These are phyloP conservation scores for Crematogaster levior DNA, from an alignment of 2,888 invertebrate species.

Conservation along the genomic window DNA sequence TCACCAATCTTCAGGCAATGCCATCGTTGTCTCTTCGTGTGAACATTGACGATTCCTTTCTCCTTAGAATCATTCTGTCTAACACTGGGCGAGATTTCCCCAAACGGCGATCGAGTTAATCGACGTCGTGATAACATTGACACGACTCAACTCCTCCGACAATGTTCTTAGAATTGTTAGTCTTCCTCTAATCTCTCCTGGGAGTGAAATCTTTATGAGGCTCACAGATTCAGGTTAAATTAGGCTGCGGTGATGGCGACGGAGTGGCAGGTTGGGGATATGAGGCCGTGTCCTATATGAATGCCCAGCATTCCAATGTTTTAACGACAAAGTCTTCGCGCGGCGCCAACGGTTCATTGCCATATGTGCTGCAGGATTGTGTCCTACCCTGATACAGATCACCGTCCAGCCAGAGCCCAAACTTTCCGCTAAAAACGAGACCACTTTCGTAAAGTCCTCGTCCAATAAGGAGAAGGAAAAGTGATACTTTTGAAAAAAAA, in stretches of 20 bases:
- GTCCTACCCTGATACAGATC: conserved; percentile 98
- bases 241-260: conserved; percentile 76
- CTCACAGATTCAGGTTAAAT: conserved; percentile 82
- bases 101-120: conserved; percentile 55
- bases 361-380: conserved; percentile 98
- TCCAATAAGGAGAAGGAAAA: not conserved
- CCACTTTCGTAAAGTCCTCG: not conserved
- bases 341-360: conserved; percentile 96
- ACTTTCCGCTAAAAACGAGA: conserved; percentile 92
- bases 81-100: conserved; percentile 31
- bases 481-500: too few species aligned
- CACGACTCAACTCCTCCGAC: conserved; percentile 62
- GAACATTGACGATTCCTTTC: conserved; percentile 50
- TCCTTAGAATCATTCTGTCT: conserved; percentile 43
- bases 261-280: conserved; percentile 70
- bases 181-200: conserved; percentile 80
- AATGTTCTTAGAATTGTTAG: conserved; percentile 71
- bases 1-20: conserved; percentile 29
- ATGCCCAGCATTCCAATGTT: conserved; percentile 99
- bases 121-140: conserved; percentile 42
- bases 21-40: conserved; percentile 30
- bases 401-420: conserved; percentile 99
- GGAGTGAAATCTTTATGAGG: conserved; percentile 63
- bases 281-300: conserved; percentile 89
- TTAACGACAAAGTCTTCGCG: conserved; percentile 99